These are phyloP conservation scores for Carollia perspicillata DNA, from an alignment of 2,113 vertebrate species.

Conservation along the genomic window DNA sequence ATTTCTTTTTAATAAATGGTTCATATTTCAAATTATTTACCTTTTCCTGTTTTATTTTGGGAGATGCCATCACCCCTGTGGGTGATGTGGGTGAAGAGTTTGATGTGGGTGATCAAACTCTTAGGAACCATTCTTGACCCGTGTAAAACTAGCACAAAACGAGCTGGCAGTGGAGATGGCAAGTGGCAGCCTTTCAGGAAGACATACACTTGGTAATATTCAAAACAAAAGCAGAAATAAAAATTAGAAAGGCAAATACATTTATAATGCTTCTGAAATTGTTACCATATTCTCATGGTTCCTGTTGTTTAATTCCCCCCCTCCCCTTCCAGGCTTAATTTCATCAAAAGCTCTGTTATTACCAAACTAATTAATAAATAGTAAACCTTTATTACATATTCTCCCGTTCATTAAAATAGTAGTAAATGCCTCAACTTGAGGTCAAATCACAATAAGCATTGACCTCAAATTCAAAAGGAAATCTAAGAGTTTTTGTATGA, in stretches of 20 bases:
- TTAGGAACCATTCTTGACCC: not conserved
- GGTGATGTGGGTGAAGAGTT: too few relatives aligned
- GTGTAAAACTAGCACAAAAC: not conserved
- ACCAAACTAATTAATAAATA: not conserved
- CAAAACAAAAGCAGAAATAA: not conserved
- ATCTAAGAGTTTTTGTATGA: not conserved
- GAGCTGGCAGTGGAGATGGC: not conserved
- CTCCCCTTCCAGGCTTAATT: not conserved
- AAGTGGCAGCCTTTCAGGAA: not conserved
- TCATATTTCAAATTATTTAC: not conserved
- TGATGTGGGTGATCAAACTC: too few relatives aligned
- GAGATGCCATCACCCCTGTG: not conserved
- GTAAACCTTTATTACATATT: not conserved
- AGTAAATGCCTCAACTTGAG: not conserved
- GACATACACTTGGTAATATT: not conserved
- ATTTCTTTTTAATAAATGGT: not conserved
- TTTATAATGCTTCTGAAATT: not conserved
- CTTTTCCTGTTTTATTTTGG: not conserved
- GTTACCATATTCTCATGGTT: not conserved
- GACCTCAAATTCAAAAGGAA: conserved; percentile 35
- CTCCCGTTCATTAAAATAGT: conserved; percentile 32
- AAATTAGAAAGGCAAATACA: not conserved
- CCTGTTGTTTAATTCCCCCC: not conserved
- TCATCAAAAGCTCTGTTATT: not conserved
- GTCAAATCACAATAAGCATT: conserved; percentile 20